These are phyloP conservation scores for Carapus acus DNA, from an alignment of 2,797 vertebrate species.

Conservation along the genomic window DNA sequence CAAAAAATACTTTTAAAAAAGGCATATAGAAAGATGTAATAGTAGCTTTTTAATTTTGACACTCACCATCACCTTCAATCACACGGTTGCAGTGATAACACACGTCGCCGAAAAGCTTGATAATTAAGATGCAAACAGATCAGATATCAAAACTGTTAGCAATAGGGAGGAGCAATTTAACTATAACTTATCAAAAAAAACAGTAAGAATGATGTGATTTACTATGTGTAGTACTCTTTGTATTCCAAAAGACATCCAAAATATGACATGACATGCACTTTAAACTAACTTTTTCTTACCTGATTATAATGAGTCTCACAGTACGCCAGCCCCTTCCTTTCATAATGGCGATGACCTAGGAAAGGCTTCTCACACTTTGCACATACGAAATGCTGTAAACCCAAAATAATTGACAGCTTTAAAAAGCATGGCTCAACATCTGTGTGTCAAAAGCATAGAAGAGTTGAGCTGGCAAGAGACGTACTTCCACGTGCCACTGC, in stretches of 20 bases:
- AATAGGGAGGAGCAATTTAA: neutral
- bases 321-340: conserved; percentile 95
- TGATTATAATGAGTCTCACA: conserved; percentile 99
- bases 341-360: conserved; percentile 97
- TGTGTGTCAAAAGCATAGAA: neutral
- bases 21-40: conserved; percentile 7
- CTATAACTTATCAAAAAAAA: too few relatives aligned
- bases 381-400: conserved; percentile 76
- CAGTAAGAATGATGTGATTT: neutral
- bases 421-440: too few relatives aligned
- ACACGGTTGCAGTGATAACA: conserved; percentile 99
- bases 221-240: too few relatives aligned
- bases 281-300: too few relatives aligned
- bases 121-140: conserved; percentile 24
- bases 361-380: conserved; percentile 92
- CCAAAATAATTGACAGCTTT: too few relatives aligned
- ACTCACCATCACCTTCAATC: conserved; percentile 97
- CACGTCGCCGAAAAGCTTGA: conserved; percentile 94
- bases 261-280: too few relatives aligned
- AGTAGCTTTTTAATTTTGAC: conserved; percentile 17
- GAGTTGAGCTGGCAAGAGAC: conserved; percentile 18
- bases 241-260: too few relatives aligned
- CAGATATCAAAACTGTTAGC: neutral
- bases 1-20: conserved; percentile 1
- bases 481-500: conserved; percentile 98